Evolutionary conservation across 2,113 vertebrate genomes (phyloP), one percentile per base, ranked within the genome.

Genomic region (Spilogale gracilis): DNA sequence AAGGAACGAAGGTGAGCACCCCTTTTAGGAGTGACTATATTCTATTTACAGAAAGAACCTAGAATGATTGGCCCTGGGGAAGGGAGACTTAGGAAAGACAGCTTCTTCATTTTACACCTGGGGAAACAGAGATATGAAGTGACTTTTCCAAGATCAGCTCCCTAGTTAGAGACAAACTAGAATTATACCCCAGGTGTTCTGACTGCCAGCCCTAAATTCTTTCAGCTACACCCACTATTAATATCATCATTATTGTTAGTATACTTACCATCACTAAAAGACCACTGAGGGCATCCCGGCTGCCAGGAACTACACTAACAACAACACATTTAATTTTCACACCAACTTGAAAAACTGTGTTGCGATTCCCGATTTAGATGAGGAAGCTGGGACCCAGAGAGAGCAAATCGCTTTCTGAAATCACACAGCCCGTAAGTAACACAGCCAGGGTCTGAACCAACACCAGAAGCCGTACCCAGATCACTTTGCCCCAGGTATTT

Each of bases 401-500:
- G 32, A 67, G 32, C 58, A 9, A 65, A 48, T 43, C 61, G 48
- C 76, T 69, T n/a, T 5, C 30, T 25, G 52, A 69, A n/a, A 76
- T 79, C 73, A 10, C 5, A 9, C 0, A 12, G 73, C 56, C 48
- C 63, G 10, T 25, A 30, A 4, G 6, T 20, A 25, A 52, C 81
- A 71, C 12, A 43, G 50, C 20, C 73, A 56, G n/a, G 9, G 60
- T 71, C 88, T 32, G 80, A 93, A 48, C 48, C 81, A 54, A 16
- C 58, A 88, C 11, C 52, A 50, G 95, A 81, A 76, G 45, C 80
- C 12, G 8, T 13, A 11, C 18, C 85, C 69, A 67, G 71, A 52
- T 43, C 65, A 9, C 78, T 92, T 97, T 93, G 88, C 74, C 56
- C n/a, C 65, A 56, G 50, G 38, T 97, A 45, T 92, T 94, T 86